Percentiles rank a stretch among this genome's conserved stretches.
phyloP scores from a whole-genome alignment of 2,888 invertebrate genomes.

The Orthosia gracilis region DNA sequence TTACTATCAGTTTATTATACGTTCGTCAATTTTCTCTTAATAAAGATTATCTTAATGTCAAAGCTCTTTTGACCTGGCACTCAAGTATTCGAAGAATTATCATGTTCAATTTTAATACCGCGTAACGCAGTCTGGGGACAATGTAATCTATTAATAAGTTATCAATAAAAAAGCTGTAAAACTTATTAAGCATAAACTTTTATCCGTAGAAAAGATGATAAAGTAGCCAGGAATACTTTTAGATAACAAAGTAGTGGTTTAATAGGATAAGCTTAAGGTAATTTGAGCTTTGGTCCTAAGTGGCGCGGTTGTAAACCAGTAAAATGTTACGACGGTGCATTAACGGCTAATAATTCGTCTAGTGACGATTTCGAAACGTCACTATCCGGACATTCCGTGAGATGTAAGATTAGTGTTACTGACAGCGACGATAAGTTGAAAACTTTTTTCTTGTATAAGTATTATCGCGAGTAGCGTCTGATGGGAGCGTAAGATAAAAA shows the following conservation, averaged over 20 bases:
- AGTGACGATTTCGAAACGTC: conserved; percentile 86
- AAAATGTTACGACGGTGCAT: conserved; percentile 82
- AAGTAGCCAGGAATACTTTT: conserved; percentile 62
- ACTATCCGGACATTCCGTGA: conserved; percentile 78
- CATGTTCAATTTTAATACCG: conserved; percentile 48
- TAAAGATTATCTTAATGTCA: conserved; percentile 58
- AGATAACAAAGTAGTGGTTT: conserved; percentile 65
- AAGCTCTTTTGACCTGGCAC: conserved; percentile 40
- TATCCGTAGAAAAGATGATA: conserved; percentile 63
- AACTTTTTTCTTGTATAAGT: conserved; percentile 83
- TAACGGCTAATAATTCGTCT: conserved; percentile 86
- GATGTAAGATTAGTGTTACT: conserved; percentile 84
- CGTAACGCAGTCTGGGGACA: conserved; percentile 56
- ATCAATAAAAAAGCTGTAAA: conserved; percentile 59
- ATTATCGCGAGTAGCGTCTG: conserved; percentile 81
- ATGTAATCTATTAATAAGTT: conserved; percentile 53
- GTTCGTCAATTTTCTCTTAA: conserved; percentile 54
- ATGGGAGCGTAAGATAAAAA: conserved; percentile 84
- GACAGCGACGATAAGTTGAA: conserved; percentile 84
- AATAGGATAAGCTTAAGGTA: conserved; percentile 74
- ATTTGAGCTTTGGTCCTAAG: conserved; percentile 82
- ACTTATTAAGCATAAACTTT: conserved; percentile 46
- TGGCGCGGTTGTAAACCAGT: conserved; percentile 80
- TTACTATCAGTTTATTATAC: conserved; percentile 56
- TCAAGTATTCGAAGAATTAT: conserved; percentile 54